Evolutionary conservation across 2,888 invertebrate genomes (phyloP), one percentile per base, ranked within the genome.

Genomic region (Abrostola tripartita): DNA sequence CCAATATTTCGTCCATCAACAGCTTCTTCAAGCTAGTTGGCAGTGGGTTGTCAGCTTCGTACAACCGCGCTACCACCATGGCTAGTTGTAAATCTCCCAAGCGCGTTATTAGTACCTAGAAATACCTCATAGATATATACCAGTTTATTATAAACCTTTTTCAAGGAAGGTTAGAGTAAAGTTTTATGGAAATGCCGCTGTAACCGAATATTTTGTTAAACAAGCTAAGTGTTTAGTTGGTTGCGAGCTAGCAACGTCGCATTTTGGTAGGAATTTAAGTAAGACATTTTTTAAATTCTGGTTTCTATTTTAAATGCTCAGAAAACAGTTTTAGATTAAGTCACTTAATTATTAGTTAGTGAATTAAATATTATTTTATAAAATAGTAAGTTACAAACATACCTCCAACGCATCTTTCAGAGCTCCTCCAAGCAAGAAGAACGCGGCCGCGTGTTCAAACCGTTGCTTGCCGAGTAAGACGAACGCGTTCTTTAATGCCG

Each of bases 371-470:
- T 24, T 24, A 2, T 24, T 24, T 24, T 24, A 24, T 24, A n/a
- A n/a, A n/a, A n/a, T 41, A n/a, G 5, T n/a, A 38, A 11, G 12
- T 40, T 14, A n/a, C n/a, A 36, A 37, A 61, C 54, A 44, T 88
- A 98, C 98, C 95, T 99, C 99, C 60, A 99, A 96, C 5, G 99
- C 99, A 91, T 99, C 99, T 81, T 98, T 97, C 38, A 99, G 92
- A 40, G 98, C 97, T 35, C 98, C 99, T 35, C 98, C 99, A 6
- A 99, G 94, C 59, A 99, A 95, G 92, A 99, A 99, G 95, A 99
- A 99, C 0, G 99, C 99, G 0, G 99, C 99, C 0, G 99, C 99
- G 86, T 99, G 99, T 68, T 98, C 98, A 88, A 99, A 99, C 55
- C 99, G 91, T 90, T 99, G 99, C 85, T 98, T 98, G 5, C 99